Conservation (phyloP, 2,797 vertebrate genomes). For the Enoplosus armatus region DNA sequence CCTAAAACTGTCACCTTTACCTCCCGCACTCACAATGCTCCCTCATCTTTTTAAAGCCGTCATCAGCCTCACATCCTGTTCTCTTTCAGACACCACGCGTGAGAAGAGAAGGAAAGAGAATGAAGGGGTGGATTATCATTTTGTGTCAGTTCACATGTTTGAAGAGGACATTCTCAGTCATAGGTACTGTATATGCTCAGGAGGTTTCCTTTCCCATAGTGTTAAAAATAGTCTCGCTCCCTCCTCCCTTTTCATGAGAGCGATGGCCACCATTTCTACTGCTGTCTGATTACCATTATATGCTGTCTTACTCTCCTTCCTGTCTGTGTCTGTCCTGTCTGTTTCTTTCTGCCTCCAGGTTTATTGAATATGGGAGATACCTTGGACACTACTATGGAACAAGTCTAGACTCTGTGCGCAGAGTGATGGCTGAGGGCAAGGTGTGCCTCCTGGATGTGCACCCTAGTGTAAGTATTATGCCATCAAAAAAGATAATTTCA, state of each 20-base stretch:
- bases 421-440: slow-evolving; percentile 91
- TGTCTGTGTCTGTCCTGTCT: slow-evolving; percentile 7
- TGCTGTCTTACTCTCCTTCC: not conserved
- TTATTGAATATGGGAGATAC: slow-evolving; percentile 92
- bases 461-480: slow-evolving; percentile 64
- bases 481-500: not conserved
- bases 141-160: slow-evolving; percentile 92
- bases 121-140: slow-evolving; percentile 94
- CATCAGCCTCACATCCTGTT: not conserved
- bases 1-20: slow-evolving; percentile 10
- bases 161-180: slow-evolving; percentile 93
- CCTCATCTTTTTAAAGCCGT: slow-evolving; percentile 13
- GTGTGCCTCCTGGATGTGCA: slow-evolving; percentile 87
- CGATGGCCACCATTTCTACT: not conserved
- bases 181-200: slow-evolving; percentile 85
- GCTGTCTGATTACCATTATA: slow-evolving; percentile 3
- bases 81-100: slow-evolving; percentile 90
- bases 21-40: slow-evolving; percentile 1
- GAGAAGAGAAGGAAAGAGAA: slow-evolving; percentile 89
- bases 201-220: slow-evolving; percentile 27
- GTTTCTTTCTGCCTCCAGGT: slow-evolving; percentile 79
- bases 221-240: not conserved
- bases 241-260: not conserved
- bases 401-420: slow-evolving; percentile 90
- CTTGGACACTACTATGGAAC: slow-evolving; percentile 94